Evolutionary conservation across 2,797 vertebrate genomes (phyloP), one percentile per base, ranked within the genome.

Genomic region (Halcyon chelicuti): DNA sequence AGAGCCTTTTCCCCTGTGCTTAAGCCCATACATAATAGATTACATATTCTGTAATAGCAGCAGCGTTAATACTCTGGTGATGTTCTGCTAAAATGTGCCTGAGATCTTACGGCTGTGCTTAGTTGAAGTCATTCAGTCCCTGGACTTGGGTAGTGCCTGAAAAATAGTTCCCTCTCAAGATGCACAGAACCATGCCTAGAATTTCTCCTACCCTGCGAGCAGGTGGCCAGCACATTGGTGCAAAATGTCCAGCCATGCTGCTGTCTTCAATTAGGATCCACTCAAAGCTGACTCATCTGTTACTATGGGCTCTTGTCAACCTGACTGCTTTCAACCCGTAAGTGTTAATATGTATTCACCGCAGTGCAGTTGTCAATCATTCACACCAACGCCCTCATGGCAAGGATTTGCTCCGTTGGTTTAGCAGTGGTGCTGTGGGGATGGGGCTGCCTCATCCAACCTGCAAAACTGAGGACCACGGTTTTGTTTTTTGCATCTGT

Each of bases 181-280:
- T 25, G 23, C 86, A 52, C 33, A 76, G 87, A 55, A 37, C 60
- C 37, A 74, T 33, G 68, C 40, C 12, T 77, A 62, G 51, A 2
- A 1, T 87, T 96, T 42, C 92, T 93, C 54, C 81, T 73, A 29
- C 28, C 67, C 58, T 12, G 71, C 8, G 12, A 94, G 94, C 96
- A 97, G 96, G 95, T 98, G 96, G 95, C 80, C 79, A 51, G 86
- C 96, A 98, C 89, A 96, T 97, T 97, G 95, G 67, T 85, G 86
- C 88, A 78, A 35, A 93, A 42, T 31, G 83, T 83, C 93, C 92
- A 94, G 90, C 90, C 86, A 29, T 0, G 2, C 92, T 95, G 76
- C 88, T 97, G 93, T 29, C 68, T 92, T 96, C 95, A 88, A 68
- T 98, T 94, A 97, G 68, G 54, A 79, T 82, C 42, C 61, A 7